Evolutionary conservation across 2,113 vertebrate genomes (phyloP).

Genomic region (Alces alces): DNA sequence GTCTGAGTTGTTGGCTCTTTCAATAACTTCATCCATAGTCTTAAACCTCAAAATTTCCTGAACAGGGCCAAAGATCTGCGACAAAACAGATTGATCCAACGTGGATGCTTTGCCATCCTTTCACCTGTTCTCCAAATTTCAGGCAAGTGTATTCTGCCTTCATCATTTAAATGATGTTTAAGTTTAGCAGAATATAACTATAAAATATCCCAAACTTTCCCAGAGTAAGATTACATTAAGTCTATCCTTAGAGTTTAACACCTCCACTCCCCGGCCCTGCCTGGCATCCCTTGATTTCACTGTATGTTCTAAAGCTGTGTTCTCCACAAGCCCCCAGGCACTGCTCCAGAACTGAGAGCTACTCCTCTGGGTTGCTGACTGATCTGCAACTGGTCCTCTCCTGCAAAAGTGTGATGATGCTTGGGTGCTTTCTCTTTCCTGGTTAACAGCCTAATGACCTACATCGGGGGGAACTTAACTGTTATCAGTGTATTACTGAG

Average conservation of each 20-base stretch:
- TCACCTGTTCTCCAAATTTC: background rate
- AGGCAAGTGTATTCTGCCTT: background rate
- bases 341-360: background rate
- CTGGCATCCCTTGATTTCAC: background rate
- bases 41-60: conserved; percentile 99
- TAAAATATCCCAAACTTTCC: background rate
- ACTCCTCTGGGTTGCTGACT: no score
- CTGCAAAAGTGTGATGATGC: accelerated
- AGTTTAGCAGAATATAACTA: background rate
- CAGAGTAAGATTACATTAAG: background rate
- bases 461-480: no score
- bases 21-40: conserved; percentile 96
- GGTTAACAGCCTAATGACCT: background rate
- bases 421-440: background rate
- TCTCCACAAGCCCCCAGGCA: background rate
- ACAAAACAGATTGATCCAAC: background rate
- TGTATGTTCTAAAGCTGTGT: background rate
- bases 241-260: background rate
- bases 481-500: background rate
- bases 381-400: background rate
- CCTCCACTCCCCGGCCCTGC: background rate
- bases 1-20: conserved; percentile 95
- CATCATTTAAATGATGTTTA: background rate
- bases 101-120: background rate
- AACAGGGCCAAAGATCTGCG: conserved; percentile 98